A percentile compares a stretch with the other conserved stretches of the same genome.
Conservation (phyloP, 2,113 vertebrate species). For the Thryonomys swinderianus region DNA sequence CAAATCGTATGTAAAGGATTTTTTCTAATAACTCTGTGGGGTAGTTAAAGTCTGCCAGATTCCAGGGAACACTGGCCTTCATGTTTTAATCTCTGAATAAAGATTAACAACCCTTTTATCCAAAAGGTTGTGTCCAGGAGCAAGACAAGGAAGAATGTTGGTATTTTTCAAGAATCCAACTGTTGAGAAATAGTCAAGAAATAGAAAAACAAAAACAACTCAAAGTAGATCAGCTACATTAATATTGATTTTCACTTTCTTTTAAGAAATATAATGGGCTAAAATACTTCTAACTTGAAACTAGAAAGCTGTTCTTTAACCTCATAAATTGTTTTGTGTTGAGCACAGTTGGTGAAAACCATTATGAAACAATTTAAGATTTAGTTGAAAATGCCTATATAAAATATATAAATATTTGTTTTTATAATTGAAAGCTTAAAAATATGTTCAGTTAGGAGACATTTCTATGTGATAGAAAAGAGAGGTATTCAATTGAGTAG, state of each 20-base stretch:
- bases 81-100: slow-evolving; percentile 67
- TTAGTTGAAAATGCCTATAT: slow-evolving; percentile 16
- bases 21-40: slow-evolving; percentile 75
- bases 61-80: slow-evolving; percentile 62
- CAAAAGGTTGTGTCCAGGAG: slow-evolving; percentile 4
- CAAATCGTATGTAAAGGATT: slow-evolving; percentile 72
- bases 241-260: slow-evolving; percentile 8
- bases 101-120: slow-evolving; percentile 73
- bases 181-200: slow-evolving; percentile 27
- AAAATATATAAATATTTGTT: neutral
- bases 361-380: neutral
- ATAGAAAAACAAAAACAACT: slow-evolving; percentile 45
- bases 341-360: neutral
- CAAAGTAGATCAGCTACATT: slow-evolving; percentile 2
- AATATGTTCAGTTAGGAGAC: slow-evolving; percentile 31
- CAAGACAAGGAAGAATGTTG: slow-evolving; percentile 31
- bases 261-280: slow-evolving; percentile 23
- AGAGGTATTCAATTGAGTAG: neutral
- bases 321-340: slow-evolving; percentile 29
- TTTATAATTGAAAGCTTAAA: slow-evolving; percentile 28
- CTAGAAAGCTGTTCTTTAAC: slow-evolving; percentile 25
- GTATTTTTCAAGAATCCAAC: slow-evolving; percentile 55
- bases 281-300: slow-evolving; percentile 31
- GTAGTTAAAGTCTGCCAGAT: slow-evolving; percentile 71
- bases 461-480: neutral